These are phyloP conservation scores for Pelmatolapia mariae DNA, from an alignment of 2,113 vertebrate species.

Conservation along the genomic window DNA sequence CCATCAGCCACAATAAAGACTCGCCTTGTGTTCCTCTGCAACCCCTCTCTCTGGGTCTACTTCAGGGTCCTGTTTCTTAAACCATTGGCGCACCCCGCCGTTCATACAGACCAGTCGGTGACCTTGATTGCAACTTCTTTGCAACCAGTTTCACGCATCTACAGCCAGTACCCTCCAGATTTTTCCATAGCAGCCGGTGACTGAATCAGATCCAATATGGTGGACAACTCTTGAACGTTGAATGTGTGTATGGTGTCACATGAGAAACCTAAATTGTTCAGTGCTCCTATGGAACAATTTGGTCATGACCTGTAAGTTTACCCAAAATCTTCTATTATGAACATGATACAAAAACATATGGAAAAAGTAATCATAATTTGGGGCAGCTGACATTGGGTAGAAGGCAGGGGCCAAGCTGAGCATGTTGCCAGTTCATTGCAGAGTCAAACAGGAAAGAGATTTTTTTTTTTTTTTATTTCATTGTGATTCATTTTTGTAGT, in stretches of 20 bases:
- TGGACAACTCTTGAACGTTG: background rate
- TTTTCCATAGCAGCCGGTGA: background rate
- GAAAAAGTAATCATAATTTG: background rate
- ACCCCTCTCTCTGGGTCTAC: background rate
- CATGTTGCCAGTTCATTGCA: background rate
- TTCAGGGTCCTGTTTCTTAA: background rate
- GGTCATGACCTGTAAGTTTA: background rate
- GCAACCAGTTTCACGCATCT: background rate
- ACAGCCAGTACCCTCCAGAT: background rate
- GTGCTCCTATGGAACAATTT: background rate
- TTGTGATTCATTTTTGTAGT: background rate
- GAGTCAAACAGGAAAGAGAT: fast-evolving
- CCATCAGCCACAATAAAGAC: background rate
- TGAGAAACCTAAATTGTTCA: background rate
- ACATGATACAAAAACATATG: background rate
- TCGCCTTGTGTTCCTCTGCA: background rate
- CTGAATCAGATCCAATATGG: background rate
- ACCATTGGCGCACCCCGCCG: fast-evolving
- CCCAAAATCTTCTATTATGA: fast-evolving
- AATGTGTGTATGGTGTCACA: background rate
- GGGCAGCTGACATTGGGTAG: fast-evolving
- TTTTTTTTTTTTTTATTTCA: background rate
- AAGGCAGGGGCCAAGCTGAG: background rate
- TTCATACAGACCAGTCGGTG: background rate
- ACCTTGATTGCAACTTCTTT: background rate